phyloP scores from a whole-genome alignment of 2,888 invertebrate species.

The Drosophila formosana region DNA sequence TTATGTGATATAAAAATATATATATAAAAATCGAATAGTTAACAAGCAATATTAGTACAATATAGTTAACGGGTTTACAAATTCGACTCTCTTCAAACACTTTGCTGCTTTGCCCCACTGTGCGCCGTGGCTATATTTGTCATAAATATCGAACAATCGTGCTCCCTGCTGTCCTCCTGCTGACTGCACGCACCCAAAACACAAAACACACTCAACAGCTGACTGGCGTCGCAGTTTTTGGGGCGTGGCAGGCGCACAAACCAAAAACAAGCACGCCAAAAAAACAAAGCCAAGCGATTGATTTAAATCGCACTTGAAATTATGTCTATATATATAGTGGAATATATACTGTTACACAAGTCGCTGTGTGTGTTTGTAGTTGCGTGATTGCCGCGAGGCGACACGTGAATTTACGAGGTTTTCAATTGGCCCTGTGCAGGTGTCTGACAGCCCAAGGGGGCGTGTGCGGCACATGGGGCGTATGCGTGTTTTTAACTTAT shows the following conservation, averaged over 20 bases:
- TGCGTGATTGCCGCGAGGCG: constrained; percentile 28
- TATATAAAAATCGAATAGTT: no score
- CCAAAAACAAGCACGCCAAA: neutral
- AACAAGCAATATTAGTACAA: no score
- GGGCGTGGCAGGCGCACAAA: constrained; percentile 33
- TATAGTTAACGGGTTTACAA: no score
- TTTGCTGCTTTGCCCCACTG: constrained; percentile 7
- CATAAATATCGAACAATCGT: constrained; percentile 73
- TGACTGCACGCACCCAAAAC: neutral
- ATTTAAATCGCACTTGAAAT: constrained; percentile 72
- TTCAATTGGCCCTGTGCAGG: constrained; percentile 59
- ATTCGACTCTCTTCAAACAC: no score
- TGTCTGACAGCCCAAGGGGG: constrained; percentile 45
- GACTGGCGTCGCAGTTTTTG: constrained; percentile 25
- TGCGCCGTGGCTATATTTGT: constrained; percentile 61
- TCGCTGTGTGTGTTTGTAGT: constrained; percentile 7
- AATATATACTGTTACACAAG: neutral
- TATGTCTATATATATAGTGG: constrained; percentile 25
- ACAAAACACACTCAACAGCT: constrained; percentile 26
- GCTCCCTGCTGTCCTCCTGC: constrained; percentile 9
- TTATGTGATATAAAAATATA: no score
- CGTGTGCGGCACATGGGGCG: constrained; percentile 39
- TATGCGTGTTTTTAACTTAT: constrained; percentile 73
- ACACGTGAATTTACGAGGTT: constrained; percentile 51
- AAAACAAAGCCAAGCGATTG: constrained; percentile 54